Base-by-base conservation (phyloP, 2,797 vertebrate species). In the Diplodus puntazzo region DNA sequence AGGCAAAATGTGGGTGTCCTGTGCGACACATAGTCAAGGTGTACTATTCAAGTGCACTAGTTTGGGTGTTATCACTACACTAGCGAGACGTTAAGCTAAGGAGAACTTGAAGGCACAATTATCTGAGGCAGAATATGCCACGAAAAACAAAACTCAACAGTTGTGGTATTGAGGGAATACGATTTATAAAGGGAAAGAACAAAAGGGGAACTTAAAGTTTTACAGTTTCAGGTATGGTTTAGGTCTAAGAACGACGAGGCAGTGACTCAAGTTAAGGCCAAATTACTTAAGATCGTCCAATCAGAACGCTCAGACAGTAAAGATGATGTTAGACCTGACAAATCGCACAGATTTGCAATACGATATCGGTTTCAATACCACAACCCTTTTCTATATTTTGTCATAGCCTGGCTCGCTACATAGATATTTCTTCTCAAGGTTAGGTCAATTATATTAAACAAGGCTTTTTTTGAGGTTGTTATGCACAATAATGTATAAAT, bases 21-120 rank as follows among this genome's bases (percentile, higher is more conserved):
- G 84, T 80, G 82, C 79, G 73, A 83, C 81, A 88, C 84, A 81
- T 54, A 73, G 75, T 84, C 64, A 70, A 57, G 39, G 61, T 89
- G 75, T 77, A 80, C 81, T 84, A 75, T 69, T 83, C 81, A 81
- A 90, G 90, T 89, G 92, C 76, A 84, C 86, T 84, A 90, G 89
- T 92, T 86, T 88, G 86, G 90, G 67, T 87, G 81, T 89, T 88
- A 86, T 83, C 85, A 87, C 84, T 90, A 87, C 60, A 88, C 82
- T 86, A 90, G 81, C 64, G 87, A 89, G 88, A 94, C 88, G 67
- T 83, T 87, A 85, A 88, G 87, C 89, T 88, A 89, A 91, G 90
- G 91, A 90, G 89, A 94, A 90, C 81, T 91, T 92, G 92, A 96
- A 96, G 96, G 96, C 96, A 96, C 96, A 94, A 92, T 94, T 92